Evolutionary conservation across 2,113 vertebrate genomes (phyloP).

Genomic region (Paratilapia polleni): DNA sequence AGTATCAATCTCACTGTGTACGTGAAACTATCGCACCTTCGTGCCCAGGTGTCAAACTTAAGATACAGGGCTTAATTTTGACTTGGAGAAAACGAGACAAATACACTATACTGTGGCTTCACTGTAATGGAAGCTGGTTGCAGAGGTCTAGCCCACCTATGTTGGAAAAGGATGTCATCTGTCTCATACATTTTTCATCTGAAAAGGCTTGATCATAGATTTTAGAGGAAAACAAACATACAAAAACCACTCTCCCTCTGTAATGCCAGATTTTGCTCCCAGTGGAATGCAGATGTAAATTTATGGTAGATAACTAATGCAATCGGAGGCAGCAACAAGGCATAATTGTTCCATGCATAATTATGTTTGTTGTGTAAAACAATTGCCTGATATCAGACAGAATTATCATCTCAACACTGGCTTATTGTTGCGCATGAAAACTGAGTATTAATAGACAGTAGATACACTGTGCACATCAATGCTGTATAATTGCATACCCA

Average conservation of each 20-base stretch:
- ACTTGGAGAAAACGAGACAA: neutral
- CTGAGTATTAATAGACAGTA: neutral
- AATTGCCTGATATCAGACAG: constrained; percentile 1
- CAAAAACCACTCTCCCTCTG: neutral
- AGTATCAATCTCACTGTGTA: constrained; percentile 62
- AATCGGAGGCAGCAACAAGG: neutral
- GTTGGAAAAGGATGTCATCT: constrained; percentile 16
- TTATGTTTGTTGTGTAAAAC: neutral
- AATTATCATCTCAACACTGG: neutral
- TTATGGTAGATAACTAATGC: constrained; percentile 3
- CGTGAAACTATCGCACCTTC: constrained; percentile 39
- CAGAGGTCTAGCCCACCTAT: constrained; percentile 14
- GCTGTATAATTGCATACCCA: neutral
- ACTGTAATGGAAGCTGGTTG: constrained; percentile 9
- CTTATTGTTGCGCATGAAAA: neutral
- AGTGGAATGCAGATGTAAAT: constrained; percentile 31
- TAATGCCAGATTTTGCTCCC: constrained; percentile 16
- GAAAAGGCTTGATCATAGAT: constrained; percentile 19
- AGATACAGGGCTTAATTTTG: neutral
- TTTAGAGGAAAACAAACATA: constrained; percentile 31
- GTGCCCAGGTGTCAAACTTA: constrained; percentile 36
- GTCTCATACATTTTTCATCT: constrained; percentile 12
- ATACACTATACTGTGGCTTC: neutral
- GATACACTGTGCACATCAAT: neutral
- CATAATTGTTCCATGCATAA: constrained; percentile 17